Conservation (phyloP, 2,797 vertebrate species). For the Hipposideros larvatus region DNA sequence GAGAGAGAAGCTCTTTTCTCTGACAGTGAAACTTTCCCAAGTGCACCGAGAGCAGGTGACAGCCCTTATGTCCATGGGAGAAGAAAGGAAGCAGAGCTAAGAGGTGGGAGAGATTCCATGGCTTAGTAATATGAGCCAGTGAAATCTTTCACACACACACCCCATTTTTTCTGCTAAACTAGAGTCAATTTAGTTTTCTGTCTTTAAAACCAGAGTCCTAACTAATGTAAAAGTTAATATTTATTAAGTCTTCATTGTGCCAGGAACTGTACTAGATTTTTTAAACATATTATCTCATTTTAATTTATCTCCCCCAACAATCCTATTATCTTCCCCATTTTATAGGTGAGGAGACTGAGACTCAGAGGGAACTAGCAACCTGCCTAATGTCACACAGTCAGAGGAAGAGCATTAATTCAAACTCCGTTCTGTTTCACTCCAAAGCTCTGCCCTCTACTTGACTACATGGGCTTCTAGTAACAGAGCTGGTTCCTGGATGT, state of each 20-base stretch:
- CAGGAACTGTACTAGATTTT: background rate
- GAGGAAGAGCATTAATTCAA: background rate
- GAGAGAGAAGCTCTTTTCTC: background rate
- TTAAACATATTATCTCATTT: background rate
- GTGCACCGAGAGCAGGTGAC: background rate
- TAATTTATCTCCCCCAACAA: background rate
- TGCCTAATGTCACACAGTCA: background rate
- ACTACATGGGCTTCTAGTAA: background rate
- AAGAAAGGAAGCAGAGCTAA: background rate
- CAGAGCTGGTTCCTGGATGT: background rate
- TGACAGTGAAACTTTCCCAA: background rate
- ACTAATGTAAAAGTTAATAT: background rate
- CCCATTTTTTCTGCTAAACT: background rate
- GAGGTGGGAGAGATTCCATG: background rate
- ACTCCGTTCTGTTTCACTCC: background rate
- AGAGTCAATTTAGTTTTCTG: background rate
- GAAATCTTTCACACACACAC: background rate
- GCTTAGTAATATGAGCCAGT: background rate
- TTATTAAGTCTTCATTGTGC: background rate
- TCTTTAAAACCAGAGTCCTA: constrained; percentile 3
- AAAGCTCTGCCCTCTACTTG: background rate
- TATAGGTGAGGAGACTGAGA: background rate
- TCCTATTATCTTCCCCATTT: background rate
- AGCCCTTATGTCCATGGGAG: background rate
- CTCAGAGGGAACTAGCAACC: background rate